These are phyloP conservation scores for Entosphenus tridentatus DNA, from an alignment of 2,113 vertebrate species.

Conservation along the genomic window DNA sequence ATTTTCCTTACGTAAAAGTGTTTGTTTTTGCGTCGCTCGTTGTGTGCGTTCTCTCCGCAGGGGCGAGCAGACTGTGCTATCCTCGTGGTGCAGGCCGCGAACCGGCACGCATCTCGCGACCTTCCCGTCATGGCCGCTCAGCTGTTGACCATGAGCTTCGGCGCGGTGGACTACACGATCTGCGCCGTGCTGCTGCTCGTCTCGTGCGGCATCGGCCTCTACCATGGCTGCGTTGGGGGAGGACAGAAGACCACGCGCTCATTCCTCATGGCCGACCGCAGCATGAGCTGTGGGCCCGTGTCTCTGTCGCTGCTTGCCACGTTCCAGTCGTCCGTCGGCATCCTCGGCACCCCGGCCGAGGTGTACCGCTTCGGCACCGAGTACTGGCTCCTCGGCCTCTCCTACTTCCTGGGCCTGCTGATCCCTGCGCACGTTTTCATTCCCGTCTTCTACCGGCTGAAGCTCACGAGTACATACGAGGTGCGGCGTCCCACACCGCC, in stretches of 20 bases:
- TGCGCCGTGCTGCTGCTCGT: background rate
- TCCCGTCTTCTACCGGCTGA: constrained; percentile 1
- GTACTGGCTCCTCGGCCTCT: constrained; percentile 1
- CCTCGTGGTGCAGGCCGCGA: too few relatives aligned
- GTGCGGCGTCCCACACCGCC: background rate
- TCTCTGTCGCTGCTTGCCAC: background rate
- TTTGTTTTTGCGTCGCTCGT: too few relatives aligned
- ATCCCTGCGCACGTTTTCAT: constrained; percentile 4
- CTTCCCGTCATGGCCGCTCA: too few relatives aligned
- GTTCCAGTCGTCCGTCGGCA: constrained; percentile 1
- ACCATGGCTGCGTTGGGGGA: background rate
- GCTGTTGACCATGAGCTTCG: background rate
- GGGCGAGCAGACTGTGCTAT: too few relatives aligned
- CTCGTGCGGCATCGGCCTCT: constrained; percentile 3
- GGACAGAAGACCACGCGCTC: background rate
- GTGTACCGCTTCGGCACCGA: constrained; percentile 5
- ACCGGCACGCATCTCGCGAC: too few relatives aligned
- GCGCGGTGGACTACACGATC: background rate
- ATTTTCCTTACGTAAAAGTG: too few relatives aligned
- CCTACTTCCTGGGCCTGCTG: background rate
- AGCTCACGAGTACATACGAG: constrained; percentile 2
- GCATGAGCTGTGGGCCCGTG: background rate
- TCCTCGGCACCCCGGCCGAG: constrained; percentile 1
- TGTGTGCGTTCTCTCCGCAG: too few relatives aligned
- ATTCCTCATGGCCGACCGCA: constrained; percentile 4